Evolutionary conservation across 2,113 vertebrate genomes (phyloP).

Genomic region (Falcunculus frontatus): DNA sequence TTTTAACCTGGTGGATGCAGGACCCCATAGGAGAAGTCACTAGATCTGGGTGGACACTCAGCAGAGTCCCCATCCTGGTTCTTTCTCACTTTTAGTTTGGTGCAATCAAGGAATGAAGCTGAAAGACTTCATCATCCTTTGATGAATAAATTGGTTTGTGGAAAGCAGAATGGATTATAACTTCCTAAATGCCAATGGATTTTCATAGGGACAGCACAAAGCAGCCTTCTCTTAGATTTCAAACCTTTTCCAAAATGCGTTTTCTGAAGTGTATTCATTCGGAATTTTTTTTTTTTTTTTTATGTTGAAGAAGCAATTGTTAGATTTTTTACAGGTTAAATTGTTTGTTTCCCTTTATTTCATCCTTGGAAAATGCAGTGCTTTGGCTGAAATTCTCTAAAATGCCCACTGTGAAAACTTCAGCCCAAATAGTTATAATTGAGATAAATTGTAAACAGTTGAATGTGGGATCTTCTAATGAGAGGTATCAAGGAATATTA

Average conservation of each 20-base stretch:
- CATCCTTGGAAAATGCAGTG: neutral
- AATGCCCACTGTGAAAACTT: neutral
- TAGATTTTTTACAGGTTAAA: neutral
- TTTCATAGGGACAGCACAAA: neutral
- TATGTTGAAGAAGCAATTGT: neutral
- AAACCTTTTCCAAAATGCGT: neutral
- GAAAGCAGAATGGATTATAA: neutral
- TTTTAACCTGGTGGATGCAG: neutral
- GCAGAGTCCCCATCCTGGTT: neutral
- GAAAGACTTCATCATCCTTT: neutral
- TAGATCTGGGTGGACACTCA: neutral
- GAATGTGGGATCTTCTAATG: neutral
- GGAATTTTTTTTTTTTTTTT: fast-evolving
- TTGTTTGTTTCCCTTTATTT: neutral
- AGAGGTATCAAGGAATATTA: slow-evolving; percentile 29
- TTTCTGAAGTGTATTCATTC: neutral
- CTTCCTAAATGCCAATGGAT: neutral
- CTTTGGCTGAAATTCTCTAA: neutral
- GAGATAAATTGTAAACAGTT: slow-evolving; percentile 15
- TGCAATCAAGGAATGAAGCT: neutral
- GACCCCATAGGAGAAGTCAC: neutral
- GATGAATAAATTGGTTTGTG: neutral
- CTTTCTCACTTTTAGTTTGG: neutral
- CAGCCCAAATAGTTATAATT: neutral
- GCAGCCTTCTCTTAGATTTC: neutral